Percentiles rank a stretch among this genome's conserved stretches.
Evolutionary conservation across 2,113 vertebrate species (phyloP).

Genomic region (Pituophis catenifer): DNA sequence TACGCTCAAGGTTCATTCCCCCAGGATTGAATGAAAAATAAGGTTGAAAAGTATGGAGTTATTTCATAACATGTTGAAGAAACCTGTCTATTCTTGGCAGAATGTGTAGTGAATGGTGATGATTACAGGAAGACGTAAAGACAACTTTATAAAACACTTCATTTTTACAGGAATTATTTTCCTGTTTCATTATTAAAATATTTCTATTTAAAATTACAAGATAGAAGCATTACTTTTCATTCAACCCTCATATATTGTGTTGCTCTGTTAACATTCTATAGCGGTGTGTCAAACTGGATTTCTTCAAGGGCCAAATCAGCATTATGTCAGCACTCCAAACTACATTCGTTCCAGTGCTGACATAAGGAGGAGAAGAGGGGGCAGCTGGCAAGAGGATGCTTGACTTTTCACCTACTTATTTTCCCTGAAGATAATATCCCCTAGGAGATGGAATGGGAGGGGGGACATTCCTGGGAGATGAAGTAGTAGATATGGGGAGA

Average conservation of each 20-base stretch:
- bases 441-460: too few relatives aligned
- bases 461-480: too few relatives aligned
- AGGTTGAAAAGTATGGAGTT: neutral
- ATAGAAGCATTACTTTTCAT: neutral
- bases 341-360: too few relatives aligned
- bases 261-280: neutral
- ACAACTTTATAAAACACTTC: neutral
- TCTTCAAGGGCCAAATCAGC: too few relatives aligned
- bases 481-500: too few relatives aligned
- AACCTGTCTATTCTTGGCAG: neutral
- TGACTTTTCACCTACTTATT: too few relatives aligned
- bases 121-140: neutral
- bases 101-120: neutral
- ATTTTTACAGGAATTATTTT: neutral
- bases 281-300: neutral
- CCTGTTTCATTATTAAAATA: neutral
- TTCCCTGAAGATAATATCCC: too few relatives aligned
- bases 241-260: neutral
- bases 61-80: neutral
- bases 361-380: too few relatives aligned
- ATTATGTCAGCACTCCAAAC: too few relatives aligned
- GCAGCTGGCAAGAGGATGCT: too few relatives aligned
- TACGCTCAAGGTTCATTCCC: neutral
- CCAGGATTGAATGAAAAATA: neutral
- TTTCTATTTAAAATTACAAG: neutral